Evolutionary conservation across 1,140 invertebrate genomes (phyloP).

Genomic region (Lasioglossum baleicum): DNA sequence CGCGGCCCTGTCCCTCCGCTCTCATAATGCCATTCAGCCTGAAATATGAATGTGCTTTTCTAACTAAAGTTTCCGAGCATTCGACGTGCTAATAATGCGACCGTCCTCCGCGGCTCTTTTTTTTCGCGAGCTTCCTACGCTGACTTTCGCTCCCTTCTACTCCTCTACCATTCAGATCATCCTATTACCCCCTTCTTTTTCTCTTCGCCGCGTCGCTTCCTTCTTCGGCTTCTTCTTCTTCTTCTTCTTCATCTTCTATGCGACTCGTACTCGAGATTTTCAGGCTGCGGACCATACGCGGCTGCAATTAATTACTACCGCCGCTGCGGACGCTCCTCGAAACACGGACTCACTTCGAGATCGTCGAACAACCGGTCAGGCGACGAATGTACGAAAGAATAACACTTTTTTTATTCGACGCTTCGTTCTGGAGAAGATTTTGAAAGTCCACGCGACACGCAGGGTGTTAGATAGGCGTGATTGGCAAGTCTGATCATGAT

Average conservation of each 20-base stretch:
- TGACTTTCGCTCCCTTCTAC: constrained; percentile 13
- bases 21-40: constrained; percentile 57
- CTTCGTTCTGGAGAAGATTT: no score
- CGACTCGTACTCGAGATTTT: background rate
- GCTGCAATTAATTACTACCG: no score
- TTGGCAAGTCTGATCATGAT: no score
- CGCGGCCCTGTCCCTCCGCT: constrained; percentile 46
- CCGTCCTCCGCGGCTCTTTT: constrained; percentile 18
- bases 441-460: no score
- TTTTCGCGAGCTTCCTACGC: constrained; percentile 8
- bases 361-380: no score
- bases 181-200: background rate
- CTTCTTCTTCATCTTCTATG: background rate
- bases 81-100: constrained; percentile 63
- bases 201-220: background rate
- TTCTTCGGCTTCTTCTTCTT: background rate
- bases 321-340: no score
- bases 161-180: constrained; percentile 14
- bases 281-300: no score
- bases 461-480: no score
- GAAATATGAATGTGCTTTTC: constrained; percentile 56
- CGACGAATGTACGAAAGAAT: no score
- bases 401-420: no score
- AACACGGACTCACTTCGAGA: no score
- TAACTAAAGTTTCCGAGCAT: constrained; percentile 59